phyloP scores from a whole-genome alignment of 2,888 invertebrate genomes.

The Scaptomyza polygonia region DNA sequence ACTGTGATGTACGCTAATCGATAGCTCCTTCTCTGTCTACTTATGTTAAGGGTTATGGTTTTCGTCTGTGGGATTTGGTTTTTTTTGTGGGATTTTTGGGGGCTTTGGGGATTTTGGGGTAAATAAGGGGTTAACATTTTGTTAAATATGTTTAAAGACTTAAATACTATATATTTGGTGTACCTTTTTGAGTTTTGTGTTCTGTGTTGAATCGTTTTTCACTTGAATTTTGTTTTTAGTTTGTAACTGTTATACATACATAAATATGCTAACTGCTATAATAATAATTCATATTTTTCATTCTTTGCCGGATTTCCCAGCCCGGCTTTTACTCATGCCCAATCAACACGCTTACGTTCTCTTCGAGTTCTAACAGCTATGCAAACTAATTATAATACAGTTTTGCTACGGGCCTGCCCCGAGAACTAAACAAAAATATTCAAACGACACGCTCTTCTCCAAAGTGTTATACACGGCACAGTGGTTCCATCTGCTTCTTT shows the following conservation, averaged over 20 bases:
- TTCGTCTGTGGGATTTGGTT: conserved; percentile 28
- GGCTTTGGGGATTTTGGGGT: not conserved
- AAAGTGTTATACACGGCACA: conserved; percentile 83
- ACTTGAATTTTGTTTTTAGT: conserved; percentile 37
- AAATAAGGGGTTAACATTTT: conserved; percentile 43
- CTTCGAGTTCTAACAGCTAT: conserved; percentile 46
- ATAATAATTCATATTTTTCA: conserved; percentile 41
- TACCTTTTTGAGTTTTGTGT: conserved; percentile 83
- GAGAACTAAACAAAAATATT: conserved; percentile 29
- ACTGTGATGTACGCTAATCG: conserved; percentile 50
- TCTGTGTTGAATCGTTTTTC: conserved; percentile 42
- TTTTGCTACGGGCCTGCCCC: conserved; percentile 34
- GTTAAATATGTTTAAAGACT: conserved; percentile 77
- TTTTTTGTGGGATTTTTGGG: conserved; percentile 28
- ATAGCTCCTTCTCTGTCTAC: conserved; percentile 45
- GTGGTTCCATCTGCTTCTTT: conserved; percentile 65
- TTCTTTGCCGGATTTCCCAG: not conserved
- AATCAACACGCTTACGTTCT: conserved; percentile 23
- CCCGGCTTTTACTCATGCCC: conserved; percentile 12
- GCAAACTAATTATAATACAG: conserved; percentile 74
- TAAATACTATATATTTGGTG: conserved; percentile 82
- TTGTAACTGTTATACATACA: conserved; percentile 60
- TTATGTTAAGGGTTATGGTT: conserved; percentile 41
- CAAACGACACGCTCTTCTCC: conserved; percentile 44
- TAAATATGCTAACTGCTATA: conserved; percentile 43